Conservation (phyloP, 2,797 vertebrate species). For the Tenualosa ilisha region DNA sequence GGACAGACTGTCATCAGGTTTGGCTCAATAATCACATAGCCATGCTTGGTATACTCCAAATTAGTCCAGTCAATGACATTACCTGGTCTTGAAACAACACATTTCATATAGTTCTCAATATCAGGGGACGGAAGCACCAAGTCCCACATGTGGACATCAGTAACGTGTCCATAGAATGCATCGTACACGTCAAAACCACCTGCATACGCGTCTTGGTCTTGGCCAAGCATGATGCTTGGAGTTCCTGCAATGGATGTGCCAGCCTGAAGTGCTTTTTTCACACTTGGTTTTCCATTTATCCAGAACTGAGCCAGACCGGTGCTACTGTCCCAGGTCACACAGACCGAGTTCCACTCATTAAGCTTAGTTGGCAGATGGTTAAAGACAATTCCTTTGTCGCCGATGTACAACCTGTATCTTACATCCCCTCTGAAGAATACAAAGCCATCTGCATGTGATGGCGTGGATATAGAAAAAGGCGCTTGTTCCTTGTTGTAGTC, state of each 20-base stretch:
- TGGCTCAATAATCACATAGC: constrained; percentile 26
- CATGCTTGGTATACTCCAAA: constrained; percentile 28
- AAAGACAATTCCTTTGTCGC: neutral
- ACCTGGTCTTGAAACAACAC: neutral
- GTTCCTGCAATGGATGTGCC: neutral
- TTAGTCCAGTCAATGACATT: constrained; percentile 37
- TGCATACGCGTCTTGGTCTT: constrained; percentile 21
- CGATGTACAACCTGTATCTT: constrained; percentile 25
- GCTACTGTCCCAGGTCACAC: constrained; percentile 54
- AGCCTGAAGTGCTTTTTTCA: constrained; percentile 45
- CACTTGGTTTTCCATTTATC: constrained; percentile 51
- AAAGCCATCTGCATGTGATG: constrained; percentile 39
- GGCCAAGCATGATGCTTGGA: neutral
- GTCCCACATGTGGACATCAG: constrained; percentile 44
- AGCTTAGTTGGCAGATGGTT: rapidly evolving
- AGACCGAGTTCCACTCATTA: constrained; percentile 56
- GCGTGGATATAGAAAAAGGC: constrained; percentile 56
- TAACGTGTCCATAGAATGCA: constrained; percentile 52
- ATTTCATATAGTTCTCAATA: constrained; percentile 10
- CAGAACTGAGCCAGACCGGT: constrained; percentile 48
- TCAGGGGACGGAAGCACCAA: constrained; percentile 35
- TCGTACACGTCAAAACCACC: constrained; percentile 45
- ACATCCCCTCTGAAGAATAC: constrained; percentile 38
- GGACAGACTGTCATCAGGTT: neutral
- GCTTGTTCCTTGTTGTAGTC: constrained; percentile 26